A percentile compares a stretch with the other conserved stretches of the same genome.
phyloP scores from a whole-genome alignment of 1,140 invertebrate genomes.

The Eciton burchellii region DNA sequence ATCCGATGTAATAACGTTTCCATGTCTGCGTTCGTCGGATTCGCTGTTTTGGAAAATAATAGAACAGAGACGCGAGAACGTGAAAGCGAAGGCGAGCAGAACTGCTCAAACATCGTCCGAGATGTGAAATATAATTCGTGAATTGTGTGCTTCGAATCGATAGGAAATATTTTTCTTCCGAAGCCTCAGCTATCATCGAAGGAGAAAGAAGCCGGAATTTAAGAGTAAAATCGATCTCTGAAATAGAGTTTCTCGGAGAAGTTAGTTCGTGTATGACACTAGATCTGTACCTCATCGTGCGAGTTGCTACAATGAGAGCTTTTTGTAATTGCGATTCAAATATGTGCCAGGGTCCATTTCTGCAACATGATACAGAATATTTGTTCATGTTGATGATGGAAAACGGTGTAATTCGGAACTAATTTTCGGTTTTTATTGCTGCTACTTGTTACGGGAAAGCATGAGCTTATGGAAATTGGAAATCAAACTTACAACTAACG shows the following conservation, averaged over 20 bases:
- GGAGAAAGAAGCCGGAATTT: conserved; percentile 29
- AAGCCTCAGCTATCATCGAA: conserved; percentile 64
- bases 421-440: conserved; percentile 3
- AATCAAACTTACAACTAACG: not conserved
- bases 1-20: conserved; percentile 66
- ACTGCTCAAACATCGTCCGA: conserved; percentile 44
- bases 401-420: conserved; percentile 25
- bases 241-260: conserved; percentile 55
- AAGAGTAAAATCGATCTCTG: conserved; percentile 66
- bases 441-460: not conserved
- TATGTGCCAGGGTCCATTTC: conserved; percentile 68
- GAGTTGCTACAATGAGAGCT: conserved; percentile 66
- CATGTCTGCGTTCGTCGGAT: conserved; percentile 39
- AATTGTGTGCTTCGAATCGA: conserved; percentile 57
- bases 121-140: conserved; percentile 47
- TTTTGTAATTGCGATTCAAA: conserved; percentile 63
- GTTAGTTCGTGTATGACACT: conserved; percentile 59
- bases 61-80: conserved; percentile 42
- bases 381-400: not conserved
- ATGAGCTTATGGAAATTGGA: conserved; percentile 4
- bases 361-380: conserved; percentile 45
- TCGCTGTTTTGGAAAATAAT: conserved; percentile 61
- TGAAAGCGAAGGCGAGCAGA: conserved; percentile 26
- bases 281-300: conserved; percentile 52
- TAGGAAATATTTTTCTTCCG: conserved; percentile 63